Conservation (phyloP, 2,888 invertebrate genomes). For the Drosophila acutilabella region DNA sequence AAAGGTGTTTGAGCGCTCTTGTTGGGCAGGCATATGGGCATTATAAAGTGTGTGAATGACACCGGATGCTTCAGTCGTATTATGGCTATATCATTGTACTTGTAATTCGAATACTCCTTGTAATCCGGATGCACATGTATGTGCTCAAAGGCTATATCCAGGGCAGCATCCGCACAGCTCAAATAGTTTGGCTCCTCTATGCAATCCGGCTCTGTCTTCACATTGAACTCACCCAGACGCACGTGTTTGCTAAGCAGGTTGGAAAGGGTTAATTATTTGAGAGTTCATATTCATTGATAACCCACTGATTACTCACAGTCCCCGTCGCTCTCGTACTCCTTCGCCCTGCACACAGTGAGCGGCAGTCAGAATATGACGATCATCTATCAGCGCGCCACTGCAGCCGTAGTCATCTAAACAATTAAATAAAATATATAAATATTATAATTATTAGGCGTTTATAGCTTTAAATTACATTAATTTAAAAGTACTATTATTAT, state of each 20-base stretch:
- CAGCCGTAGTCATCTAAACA: constrained; percentile 86
- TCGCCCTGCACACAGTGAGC: constrained; percentile 88
- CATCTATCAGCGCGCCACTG: constrained; percentile 88
- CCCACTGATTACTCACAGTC: constrained; percentile 86
- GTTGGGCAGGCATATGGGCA: constrained; percentile 87
- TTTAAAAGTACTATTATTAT: too few relatives aligned
- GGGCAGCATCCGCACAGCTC: constrained; percentile 88
- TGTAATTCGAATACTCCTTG: constrained; percentile 85
- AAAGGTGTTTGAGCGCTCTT: constrained; percentile 80
- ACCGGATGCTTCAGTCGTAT: constrained; percentile 81
- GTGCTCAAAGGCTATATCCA: constrained; percentile 88
- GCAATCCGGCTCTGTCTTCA: constrained; percentile 88
- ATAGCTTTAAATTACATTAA: too few relatives aligned
- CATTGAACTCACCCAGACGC: constrained; percentile 89
- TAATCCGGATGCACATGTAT: constrained; percentile 88
- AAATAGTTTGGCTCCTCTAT: constrained; percentile 83
- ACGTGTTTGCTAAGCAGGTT: constrained; percentile 83
- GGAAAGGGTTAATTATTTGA: neutral
- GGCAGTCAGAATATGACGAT: constrained; percentile 87
- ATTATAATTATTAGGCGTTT: neutral
- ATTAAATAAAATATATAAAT: too few relatives aligned
- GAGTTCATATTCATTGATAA: neutral
- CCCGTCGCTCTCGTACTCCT: constrained; percentile 85
- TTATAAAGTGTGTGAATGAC: constrained; percentile 86
- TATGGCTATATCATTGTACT: constrained; percentile 87